Base-by-base conservation (phyloP, 1,140 invertebrate species). In the Plutomurus gul region DNA sequence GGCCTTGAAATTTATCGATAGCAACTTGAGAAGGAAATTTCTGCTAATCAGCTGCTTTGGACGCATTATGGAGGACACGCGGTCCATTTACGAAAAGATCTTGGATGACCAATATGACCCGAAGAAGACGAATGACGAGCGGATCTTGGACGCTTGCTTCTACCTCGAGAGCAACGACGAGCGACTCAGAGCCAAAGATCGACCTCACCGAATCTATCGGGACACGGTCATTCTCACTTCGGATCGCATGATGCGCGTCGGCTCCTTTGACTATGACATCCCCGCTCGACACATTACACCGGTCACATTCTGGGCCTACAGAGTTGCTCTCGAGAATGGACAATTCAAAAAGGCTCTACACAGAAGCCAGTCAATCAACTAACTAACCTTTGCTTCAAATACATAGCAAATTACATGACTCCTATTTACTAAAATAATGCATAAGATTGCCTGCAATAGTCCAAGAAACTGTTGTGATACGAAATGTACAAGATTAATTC, bases 141-240 rank as follows among this genome's bases (percentile, higher is more conserved):
- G 80, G 11, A 83, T 83, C 27, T n/a, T 83, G 4, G 78, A 76
- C 10, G 20, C 78, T 13, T 81, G 80, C 43, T 4, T 36, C 11
- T 75, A 73, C 16, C 4, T 83, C n/a, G 82, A 83, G 33, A 40
- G 8, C 6, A 36, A 37, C 0, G 76, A 81, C 40, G 4, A 3
- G 0, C 11, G 47, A 2, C 13, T 37, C 0, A 8, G 82, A 25
- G n/a, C 2, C 6, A 10, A 33, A 46, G 82, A 81, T 25, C 33
- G 33, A 36, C 77, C 80, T n/a, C 33, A 33, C 8, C 47, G 80
- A 20, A 76, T 83, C 20, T 76, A 77, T 56, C 37, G 82, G 4
- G 78, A 80, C 13, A 80, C 80, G 0, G 65, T 81, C 3, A 13
- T 83, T 1, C 4, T 81, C 1, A 81, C 79, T 0, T 60, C 33